These are phyloP conservation scores for Epicauta chinensis DNA, from an alignment of 1,140 invertebrate species.

Conservation along the genomic window DNA sequence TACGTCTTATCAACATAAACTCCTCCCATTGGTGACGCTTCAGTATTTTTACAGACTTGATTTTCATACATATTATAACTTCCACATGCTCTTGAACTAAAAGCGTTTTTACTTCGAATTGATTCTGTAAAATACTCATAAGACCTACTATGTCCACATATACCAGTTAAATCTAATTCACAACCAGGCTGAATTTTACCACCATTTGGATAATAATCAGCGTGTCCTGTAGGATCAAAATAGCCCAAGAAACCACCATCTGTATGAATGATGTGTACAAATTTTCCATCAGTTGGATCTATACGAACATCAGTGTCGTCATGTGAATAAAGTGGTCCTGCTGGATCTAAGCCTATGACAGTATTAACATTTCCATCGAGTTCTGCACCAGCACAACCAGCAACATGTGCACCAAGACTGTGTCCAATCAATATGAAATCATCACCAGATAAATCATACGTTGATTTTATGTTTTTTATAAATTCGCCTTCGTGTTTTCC, in stretches of 20 bases:
- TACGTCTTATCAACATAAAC: slow-evolving; percentile 43
- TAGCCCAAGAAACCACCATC: slow-evolving; percentile 50
- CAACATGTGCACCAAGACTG: too few species aligned
- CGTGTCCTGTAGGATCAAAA: slow-evolving; percentile 45
- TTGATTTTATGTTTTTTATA: slow-evolving; percentile 44
- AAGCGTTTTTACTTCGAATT: slow-evolving; percentile 14
- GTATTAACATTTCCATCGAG: too few species aligned
- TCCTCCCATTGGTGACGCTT: slow-evolving; percentile 49
- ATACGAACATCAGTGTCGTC: slow-evolving; percentile 50
- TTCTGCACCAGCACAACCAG: too few species aligned
- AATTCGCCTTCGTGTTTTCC: slow-evolving; percentile 48
- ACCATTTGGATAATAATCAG: too few species aligned
- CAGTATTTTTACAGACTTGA: slow-evolving; percentile 47
- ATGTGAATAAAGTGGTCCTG: slow-evolving; percentile 46
- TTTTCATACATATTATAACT: slow-evolving; percentile 50
- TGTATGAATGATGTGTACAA: slow-evolving; percentile 68
- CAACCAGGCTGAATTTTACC: slow-evolving; percentile 59
- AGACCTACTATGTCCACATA: slow-evolving; percentile 50
- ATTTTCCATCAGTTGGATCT: slow-evolving; percentile 54
- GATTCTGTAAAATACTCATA: slow-evolving; percentile 35
- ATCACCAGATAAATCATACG: slow-evolving; percentile 21
- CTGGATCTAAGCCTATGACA: too few species aligned
- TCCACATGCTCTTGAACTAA: slow-evolving; percentile 49
- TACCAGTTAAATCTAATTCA: slow-evolving; percentile 37
- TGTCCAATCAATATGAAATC: slow-evolving; percentile 11